Evolutionary conservation across 2,797 vertebrate species (phyloP).

Genomic region (Pantherophis alleghaniensis): DNA sequence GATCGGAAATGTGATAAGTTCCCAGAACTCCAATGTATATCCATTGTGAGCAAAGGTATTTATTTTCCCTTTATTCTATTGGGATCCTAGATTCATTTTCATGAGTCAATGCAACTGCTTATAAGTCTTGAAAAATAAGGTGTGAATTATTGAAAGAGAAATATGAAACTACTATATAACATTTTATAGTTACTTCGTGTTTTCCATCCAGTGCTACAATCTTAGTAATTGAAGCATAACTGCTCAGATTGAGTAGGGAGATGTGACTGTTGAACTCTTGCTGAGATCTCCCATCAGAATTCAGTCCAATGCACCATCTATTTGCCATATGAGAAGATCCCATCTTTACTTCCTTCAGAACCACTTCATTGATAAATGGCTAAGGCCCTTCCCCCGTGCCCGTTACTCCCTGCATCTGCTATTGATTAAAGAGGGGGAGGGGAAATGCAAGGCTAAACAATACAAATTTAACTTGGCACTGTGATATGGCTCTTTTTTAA

Average conservation of each 20-base stretch:
- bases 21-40: not conserved
- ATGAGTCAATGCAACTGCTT: not conserved
- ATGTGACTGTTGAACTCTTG: not conserved
- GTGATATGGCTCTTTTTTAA: not conserved
- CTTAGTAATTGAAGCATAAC: not conserved
- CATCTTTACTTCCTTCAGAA: not conserved
- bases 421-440: not conserved
- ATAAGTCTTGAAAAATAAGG: not conserved
- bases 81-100: not conserved
- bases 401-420: not conserved
- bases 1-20: not conserved
- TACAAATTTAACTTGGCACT: not conserved
- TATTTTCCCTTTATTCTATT: not conserved
- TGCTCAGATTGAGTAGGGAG: not conserved
- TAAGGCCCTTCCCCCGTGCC: not conserved
- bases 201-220: not conserved
- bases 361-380: not conserved
- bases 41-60: not conserved
- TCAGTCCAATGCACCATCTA: not conserved
- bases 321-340: not conserved
- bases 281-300: not conserved
- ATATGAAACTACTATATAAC: not conserved
- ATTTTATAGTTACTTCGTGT: not conserved
- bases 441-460: not conserved
- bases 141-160: not conserved